Evolutionary conservation across 2,797 vertebrate genomes (phyloP).

Genomic region (Pogoniulus pusillus): DNA sequence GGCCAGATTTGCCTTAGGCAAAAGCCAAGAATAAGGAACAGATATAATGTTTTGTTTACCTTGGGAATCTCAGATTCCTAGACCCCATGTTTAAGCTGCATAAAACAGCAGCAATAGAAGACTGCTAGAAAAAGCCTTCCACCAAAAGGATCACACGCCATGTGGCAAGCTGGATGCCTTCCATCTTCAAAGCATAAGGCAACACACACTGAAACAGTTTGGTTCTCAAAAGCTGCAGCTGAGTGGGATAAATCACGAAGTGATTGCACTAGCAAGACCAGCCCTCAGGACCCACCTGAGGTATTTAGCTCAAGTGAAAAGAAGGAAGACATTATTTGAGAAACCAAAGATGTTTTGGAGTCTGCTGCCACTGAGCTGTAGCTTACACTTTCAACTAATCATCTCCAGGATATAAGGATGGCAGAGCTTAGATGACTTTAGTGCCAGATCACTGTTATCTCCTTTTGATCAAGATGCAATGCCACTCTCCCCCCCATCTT

Average conservation of each 20-base stretch:
- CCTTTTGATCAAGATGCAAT: not conserved
- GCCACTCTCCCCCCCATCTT: not conserved
- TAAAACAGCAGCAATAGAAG: not conserved
- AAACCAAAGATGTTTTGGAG: not conserved
- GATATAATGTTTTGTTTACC: not conserved
- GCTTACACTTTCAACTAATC: not conserved
- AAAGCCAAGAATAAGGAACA: not conserved
- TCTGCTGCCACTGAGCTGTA: not conserved
- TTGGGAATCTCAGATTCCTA: not conserved
- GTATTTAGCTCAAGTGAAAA: not conserved
- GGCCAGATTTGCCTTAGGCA: constrained; percentile 32
- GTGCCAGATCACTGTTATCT: not conserved
- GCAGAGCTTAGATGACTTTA: not conserved
- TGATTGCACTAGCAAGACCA: not conserved
- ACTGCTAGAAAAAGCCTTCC: not conserved
- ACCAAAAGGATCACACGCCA: not conserved
- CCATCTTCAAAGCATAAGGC: not conserved
- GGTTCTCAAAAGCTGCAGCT: not conserved
- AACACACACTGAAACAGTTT: not conserved
- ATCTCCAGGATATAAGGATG: not conserved
- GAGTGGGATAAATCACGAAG: not conserved
- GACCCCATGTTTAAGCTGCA: not conserved
- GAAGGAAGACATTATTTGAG: not conserved
- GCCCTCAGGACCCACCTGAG: not conserved
- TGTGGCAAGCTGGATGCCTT: not conserved